Conservation (phyloP, 2,113 vertebrate species). For the Ictalurus furcatus region DNA sequence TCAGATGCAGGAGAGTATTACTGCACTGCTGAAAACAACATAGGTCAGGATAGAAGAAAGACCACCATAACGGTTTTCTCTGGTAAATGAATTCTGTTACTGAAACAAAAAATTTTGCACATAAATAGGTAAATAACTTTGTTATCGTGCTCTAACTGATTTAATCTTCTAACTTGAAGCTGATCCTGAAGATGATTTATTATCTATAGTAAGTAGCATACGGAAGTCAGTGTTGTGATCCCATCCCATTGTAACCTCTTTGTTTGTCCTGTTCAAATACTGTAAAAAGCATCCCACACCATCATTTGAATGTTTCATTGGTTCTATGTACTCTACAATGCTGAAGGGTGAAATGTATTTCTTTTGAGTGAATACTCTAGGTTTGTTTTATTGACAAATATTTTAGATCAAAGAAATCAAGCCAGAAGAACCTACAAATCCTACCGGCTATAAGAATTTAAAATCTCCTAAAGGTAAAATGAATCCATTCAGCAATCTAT, state of each 20-base stretch:
- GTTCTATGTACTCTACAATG: neutral
- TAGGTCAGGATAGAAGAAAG: constrained; percentile 65
- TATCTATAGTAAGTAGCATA: constrained; percentile 70
- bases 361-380: neutral
- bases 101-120: neutral
- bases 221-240: neutral
- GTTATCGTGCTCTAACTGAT: constrained; percentile 28
- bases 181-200: constrained; percentile 52
- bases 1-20: constrained; percentile 70
- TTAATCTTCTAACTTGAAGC: constrained; percentile 55
- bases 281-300: neutral
- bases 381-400: constrained; percentile 12
- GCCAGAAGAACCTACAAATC: constrained; percentile 26
- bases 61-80: constrained; percentile 64
- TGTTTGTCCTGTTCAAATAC: neutral
- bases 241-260: neutral
- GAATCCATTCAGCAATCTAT: neutral
- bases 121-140: neutral
- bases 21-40: constrained; percentile 71
- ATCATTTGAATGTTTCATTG: neutral
- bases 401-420: constrained; percentile 28
- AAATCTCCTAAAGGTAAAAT: constrained; percentile 29
- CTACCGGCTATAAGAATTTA: neutral
- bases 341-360: neutral
- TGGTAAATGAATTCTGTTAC: constrained; percentile 12